Base-by-base conservation (phyloP, 2,888 invertebrate species). In the Eledona agricola region DNA sequence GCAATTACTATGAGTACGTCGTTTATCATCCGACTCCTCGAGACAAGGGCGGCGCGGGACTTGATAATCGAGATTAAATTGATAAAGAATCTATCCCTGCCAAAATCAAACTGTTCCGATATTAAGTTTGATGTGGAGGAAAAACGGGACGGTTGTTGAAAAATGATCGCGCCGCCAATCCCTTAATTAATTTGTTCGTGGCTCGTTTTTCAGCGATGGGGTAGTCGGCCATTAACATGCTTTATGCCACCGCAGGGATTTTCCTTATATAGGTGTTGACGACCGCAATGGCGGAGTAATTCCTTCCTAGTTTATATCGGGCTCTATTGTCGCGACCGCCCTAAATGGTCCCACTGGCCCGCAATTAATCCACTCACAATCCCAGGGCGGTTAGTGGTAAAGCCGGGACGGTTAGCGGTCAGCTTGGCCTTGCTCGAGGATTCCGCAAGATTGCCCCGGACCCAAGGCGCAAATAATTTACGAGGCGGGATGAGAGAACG, bases 1-100 rank as follows among this genome's bases (percentile, higher is more conserved):
- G 79, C 80, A 80, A 81, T 81, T 80, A 80, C 79, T 75, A 77
- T 77, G 79, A 81, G 80, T 80, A 79, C 77, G 77, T 79, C 80
- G 77, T 80, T 80, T 80, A 81, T 81, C 80, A 80, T 78, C 72
- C 71, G 64, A 59, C 64, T 63, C 54, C 55, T 68, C 62, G 62
- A 69, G 69, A 69, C 69, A 69, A 67, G 69, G 66, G 62, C 59
- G 65, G 66, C 58, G 67, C 58, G 65, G 63, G 63, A 63, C 63
- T 63, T 71, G 70, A 72, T 72, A 71, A 73, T 72, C 71, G 72
- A 68, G 72, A 72, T 72, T 69, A 72, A 72, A 72, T 73, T 72
- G 72, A 73, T 72, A 72, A 70, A 65, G 67, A 71, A 70, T 69
- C 66, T 64, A 67, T 65, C 55, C 56, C 46, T 54, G 58, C 52